These are phyloP conservation scores for Metopolophium dirhodum DNA, from an alignment of 1,140 invertebrate genomes.

Conservation along the genomic window DNA sequence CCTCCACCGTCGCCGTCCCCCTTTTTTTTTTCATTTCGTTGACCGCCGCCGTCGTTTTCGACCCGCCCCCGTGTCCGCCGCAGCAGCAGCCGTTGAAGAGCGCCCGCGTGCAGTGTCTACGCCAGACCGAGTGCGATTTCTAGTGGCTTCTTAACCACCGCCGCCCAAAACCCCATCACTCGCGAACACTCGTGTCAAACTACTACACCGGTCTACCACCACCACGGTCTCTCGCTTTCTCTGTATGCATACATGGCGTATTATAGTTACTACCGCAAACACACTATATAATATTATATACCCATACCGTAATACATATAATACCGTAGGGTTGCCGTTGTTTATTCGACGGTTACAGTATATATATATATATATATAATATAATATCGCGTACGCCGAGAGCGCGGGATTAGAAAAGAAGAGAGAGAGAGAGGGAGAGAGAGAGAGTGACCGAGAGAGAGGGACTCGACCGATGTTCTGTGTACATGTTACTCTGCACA, in stretches of 20 bases:
- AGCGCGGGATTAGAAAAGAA: constrained; percentile 3
- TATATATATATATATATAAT: no score
- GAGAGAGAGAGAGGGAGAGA: background rate
- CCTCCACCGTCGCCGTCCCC: no score
- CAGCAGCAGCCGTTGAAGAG: constrained; percentile 16
- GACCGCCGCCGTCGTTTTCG: background rate
- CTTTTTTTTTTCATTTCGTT: background rate
- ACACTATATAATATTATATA: no score
- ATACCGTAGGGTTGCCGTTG: background rate
- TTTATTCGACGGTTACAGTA: background rate
- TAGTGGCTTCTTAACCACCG: constrained; percentile 48
- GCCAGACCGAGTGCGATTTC: constrained; percentile 17
- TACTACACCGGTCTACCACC: no score
- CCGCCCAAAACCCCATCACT: constrained; percentile 2
- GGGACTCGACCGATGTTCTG: background rate
- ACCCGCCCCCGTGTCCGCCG: background rate
- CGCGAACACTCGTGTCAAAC: constrained; percentile 36
- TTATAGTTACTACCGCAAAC: background rate
- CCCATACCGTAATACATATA: background rate
- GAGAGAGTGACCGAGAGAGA: background rate
- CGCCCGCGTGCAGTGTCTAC: constrained; percentile 10
- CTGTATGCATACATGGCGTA: background rate
- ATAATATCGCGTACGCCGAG: background rate
- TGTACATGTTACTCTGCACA: background rate
- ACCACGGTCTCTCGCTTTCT: background rate